A percentile compares a stretch with the other conserved stretches of the same genome.
These are phyloP conservation scores for Polylopha cassiicola DNA, from an alignment of 2,888 invertebrate genomes.

Conservation along the genomic window DNA sequence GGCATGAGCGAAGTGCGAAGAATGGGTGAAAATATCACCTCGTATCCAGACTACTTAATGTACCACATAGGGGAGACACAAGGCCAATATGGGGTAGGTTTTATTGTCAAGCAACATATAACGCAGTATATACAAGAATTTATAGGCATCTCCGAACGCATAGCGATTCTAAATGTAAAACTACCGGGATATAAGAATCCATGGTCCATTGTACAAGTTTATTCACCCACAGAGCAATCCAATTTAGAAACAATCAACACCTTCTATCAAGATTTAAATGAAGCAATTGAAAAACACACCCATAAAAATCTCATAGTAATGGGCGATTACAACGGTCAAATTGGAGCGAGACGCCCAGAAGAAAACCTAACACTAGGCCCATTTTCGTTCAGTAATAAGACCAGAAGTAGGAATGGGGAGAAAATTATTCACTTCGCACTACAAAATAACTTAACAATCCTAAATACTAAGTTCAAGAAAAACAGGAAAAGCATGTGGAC, in stretches of 20 bases:
- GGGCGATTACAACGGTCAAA: conserved; percentile 24
- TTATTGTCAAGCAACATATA: conserved; percentile 3
- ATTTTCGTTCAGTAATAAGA: conserved; percentile 13
- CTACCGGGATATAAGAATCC: conserved; percentile 4
- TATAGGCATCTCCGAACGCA: conserved; percentile 13
- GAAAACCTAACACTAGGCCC: conserved; percentile 16
- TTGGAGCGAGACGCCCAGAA: conserved; percentile 16
- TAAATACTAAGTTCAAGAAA: conserved; percentile 23
- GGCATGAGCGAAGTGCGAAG: conserved; percentile 26
- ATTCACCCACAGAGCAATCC: conserved; percentile 20
- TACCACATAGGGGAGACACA: conserved; percentile 13
- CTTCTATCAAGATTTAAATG: conserved; percentile 20
- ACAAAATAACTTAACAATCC: conserved; percentile 20
- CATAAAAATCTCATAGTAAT: conserved; percentile 22
- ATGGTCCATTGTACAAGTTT: conserved; percentile 11
- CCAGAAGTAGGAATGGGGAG: conserved; percentile 24
- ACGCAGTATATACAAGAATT: conserved; percentile 7
- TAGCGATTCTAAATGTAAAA: conserved; percentile 9
- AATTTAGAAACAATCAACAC: conserved; percentile 18
- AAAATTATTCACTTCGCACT: conserved; percentile 19
- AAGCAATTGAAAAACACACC: conserved; percentile 17
- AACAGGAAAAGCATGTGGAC: conserved; percentile 22
- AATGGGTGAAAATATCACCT: conserved; percentile 22
- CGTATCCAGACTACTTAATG: conserved; percentile 16
- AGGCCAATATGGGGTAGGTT: conserved; percentile 15